These are phyloP conservation scores for Papilio elwesi DNA, from an alignment of 2,888 invertebrate genomes.

Conservation along the genomic window DNA sequence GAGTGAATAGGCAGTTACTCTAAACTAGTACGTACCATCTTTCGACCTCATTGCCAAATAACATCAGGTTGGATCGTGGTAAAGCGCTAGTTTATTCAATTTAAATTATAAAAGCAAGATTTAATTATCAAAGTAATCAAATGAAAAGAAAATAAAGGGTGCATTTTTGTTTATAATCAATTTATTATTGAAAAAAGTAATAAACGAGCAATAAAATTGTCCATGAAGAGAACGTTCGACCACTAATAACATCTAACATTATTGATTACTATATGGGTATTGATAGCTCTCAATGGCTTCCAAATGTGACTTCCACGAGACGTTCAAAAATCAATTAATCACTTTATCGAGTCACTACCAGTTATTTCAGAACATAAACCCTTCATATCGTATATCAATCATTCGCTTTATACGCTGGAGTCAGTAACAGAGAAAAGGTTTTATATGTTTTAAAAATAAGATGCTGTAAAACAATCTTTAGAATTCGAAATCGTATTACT, in stretches of 20 bases:
- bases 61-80: no score
- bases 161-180: background rate
- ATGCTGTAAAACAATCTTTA: background rate
- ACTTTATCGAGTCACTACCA: slow-evolving; percentile 19
- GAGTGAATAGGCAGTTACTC: no score
- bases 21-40: no score
- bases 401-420: slow-evolving; percentile 4
- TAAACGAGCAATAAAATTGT: slow-evolving; percentile 10
- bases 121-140: no score
- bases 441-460: background rate
- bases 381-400: slow-evolving; percentile 18
- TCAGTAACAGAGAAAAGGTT: background rate
- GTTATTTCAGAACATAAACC: slow-evolving; percentile 9
- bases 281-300: slow-evolving; percentile 19
- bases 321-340: slow-evolving; percentile 23
- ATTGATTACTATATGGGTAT: slow-evolving; percentile 12
- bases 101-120: no score
- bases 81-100: no score
- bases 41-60: no score
- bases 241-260: slow-evolving; percentile 9
- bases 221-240: background rate
- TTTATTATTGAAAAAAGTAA: background rate
- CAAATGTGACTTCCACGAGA: slow-evolving; percentile 17
- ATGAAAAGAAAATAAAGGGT: background rate
- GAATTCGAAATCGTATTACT: no score